A percentile compares a stretch with the other conserved stretches of the same genome.
phyloP scores from a whole-genome alignment of 2,113 vertebrate species.

The Carollia perspicillata region DNA sequence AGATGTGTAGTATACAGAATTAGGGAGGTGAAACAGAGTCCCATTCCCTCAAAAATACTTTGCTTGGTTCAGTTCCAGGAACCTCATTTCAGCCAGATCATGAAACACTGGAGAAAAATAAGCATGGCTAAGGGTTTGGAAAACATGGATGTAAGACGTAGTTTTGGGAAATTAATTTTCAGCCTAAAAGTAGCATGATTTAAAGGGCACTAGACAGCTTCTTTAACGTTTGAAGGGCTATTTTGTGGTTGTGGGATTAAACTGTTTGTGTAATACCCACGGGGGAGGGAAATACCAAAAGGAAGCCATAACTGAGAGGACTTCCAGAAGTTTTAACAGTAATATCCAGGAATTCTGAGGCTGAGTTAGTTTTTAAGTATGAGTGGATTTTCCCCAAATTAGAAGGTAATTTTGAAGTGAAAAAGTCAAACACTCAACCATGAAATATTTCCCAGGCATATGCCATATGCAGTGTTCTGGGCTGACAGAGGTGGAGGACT shows the following conservation, averaged over 20 bases:
- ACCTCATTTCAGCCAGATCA: neutral
- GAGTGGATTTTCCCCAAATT: neutral
- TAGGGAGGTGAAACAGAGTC: neutral
- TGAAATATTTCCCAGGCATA: neutral
- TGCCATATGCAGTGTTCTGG: neutral
- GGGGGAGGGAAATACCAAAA: neutral
- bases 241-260: neutral
- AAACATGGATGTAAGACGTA: neutral
- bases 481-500: neutral
- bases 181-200: neutral
- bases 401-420: neutral
- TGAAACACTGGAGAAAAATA: neutral
- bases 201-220: neutral
- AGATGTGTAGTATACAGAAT: neutral
- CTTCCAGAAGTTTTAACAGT: neutral
- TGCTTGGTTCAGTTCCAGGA: neutral
- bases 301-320: neutral
- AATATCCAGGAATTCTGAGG: neutral
- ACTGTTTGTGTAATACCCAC: neutral
- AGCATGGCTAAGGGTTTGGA: neutral
- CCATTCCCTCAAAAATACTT: neutral
- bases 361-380: neutral
- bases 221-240: neutral
- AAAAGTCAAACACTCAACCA: neutral
- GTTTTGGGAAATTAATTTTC: neutral